A percentile compares a stretch with the other conserved stretches of the same genome.
Conservation (phyloP, 2,888 invertebrate species). For the Gari tellinella region DNA sequence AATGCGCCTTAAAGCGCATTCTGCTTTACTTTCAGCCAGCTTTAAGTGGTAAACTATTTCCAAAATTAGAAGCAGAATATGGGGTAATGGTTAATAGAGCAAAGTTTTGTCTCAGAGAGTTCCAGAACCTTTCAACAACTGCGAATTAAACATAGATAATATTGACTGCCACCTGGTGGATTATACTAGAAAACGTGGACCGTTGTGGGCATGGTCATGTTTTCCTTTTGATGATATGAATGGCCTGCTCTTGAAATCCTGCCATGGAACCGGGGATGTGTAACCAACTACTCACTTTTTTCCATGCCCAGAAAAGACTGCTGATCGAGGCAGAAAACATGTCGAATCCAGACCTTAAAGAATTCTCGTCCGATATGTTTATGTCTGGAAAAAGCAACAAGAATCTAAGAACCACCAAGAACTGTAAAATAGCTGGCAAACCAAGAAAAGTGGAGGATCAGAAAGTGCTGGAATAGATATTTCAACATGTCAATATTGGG, state of each 20-base stretch:
- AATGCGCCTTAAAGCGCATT: too few species aligned
- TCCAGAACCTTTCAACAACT: constrained; percentile 16
- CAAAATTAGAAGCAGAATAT: too few species aligned
- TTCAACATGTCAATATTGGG: too few species aligned
- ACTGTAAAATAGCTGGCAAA: too few species aligned
- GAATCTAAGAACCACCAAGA: neutral
- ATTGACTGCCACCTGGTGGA: constrained; percentile 11
- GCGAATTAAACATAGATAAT: constrained; percentile 20
- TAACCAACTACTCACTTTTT: neutral
- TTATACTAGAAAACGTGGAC: constrained; percentile 18
- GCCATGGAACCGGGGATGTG: constrained; percentile 24
- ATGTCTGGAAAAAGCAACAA: neutral
- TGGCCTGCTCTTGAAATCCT: constrained; percentile 8
- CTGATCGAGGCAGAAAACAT: constrained; percentile 3
- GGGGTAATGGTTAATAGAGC: too few species aligned
- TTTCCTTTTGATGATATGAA: constrained; percentile 38
- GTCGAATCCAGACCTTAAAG: constrained; percentile 8
- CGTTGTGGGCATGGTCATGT: constrained; percentile 42
- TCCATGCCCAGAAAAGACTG: constrained; percentile 1
- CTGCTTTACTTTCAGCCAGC: too few species aligned
- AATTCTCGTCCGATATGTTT: constrained; percentile 10
- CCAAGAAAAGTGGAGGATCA: too few species aligned
- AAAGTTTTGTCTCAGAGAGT: neutral
- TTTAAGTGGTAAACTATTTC: too few species aligned
- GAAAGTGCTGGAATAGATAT: too few species aligned